A percentile compares a stretch with the other conserved stretches of the same genome.
Evolutionary conservation across 2,797 vertebrate genomes (phyloP).

Genomic region (Bucorvus abyssinicus): DNA sequence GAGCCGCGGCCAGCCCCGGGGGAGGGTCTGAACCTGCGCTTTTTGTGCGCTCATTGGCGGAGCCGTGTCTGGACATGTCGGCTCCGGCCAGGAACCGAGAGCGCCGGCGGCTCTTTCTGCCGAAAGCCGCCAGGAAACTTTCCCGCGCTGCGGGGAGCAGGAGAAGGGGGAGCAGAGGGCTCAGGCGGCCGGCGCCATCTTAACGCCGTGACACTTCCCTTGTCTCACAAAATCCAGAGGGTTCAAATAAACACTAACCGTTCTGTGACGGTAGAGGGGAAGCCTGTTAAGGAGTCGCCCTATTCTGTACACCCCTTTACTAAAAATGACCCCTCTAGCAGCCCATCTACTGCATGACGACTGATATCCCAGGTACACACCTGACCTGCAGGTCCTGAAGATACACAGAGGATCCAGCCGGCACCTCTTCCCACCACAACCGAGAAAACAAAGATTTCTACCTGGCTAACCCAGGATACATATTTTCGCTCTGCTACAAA

Average conservation of each 20-base stretch:
- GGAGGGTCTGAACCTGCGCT: no score
- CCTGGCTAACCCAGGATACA: background rate
- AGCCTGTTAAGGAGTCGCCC: background rate
- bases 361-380: background rate
- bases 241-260: background rate
- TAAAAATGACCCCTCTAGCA: background rate
- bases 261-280: background rate
- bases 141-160: no score
- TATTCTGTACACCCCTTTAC: background rate
- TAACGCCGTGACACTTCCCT: no score
- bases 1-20: no score
- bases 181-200: no score
- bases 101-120: no score
- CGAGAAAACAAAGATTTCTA: background rate
- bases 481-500: background rate
- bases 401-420: background rate
- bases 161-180: no score
- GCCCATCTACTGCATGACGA: background rate
- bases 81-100: no score
- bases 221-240: background rate
- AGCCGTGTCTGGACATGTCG: no score
- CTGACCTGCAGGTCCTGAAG: background rate
- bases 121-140: no score
- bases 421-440: background rate
- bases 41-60: no score